Conservation (phyloP, 1,140 invertebrate species). For the Monochamus saltuarius region DNA sequence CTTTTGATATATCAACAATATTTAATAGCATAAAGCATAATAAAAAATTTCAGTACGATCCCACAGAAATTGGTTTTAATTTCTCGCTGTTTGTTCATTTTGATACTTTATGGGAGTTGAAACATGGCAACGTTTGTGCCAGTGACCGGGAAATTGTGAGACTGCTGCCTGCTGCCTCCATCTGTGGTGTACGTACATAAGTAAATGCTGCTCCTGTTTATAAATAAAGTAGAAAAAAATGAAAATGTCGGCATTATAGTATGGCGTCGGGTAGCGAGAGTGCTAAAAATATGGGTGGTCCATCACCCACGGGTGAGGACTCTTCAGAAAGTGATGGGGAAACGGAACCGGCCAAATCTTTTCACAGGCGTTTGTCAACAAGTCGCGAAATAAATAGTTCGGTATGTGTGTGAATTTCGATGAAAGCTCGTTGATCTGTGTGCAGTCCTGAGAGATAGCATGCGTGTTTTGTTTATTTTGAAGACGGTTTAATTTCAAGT, state of each 20-base stretch:
- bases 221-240: slow-evolving; percentile 34
- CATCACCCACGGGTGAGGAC: slow-evolving; percentile 52
- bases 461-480: slow-evolving; percentile 41
- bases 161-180: too few relatives aligned
- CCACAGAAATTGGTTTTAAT: too few relatives aligned
- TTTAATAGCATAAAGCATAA: too few relatives aligned
- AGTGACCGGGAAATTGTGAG: too few relatives aligned
- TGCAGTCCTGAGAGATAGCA: slow-evolving; percentile 28
- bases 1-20: too few relatives aligned
- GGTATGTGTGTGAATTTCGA: slow-evolving; percentile 53
- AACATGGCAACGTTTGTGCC: too few relatives aligned
- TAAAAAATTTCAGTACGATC: too few relatives aligned
- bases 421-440: slow-evolving; percentile 14
- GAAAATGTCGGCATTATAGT: slow-evolving; percentile 32
- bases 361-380: slow-evolving; percentile 66
- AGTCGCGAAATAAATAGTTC: slow-evolving; percentile 64
- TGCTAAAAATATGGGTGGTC: slow-evolving; percentile 42
- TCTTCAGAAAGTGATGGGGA: slow-evolving; percentile 69
- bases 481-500: slow-evolving; percentile 24
- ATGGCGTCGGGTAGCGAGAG: slow-evolving; percentile 40
- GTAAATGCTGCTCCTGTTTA: slow-evolving; percentile 17
- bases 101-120: too few relatives aligned
- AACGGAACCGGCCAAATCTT: slow-evolving; percentile 64
- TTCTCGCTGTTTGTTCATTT: too few relatives aligned
- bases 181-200: too few relatives aligned